Base-by-base conservation (phyloP, 1,140 invertebrate species). In the Trypoxylus dichotomus region DNA sequence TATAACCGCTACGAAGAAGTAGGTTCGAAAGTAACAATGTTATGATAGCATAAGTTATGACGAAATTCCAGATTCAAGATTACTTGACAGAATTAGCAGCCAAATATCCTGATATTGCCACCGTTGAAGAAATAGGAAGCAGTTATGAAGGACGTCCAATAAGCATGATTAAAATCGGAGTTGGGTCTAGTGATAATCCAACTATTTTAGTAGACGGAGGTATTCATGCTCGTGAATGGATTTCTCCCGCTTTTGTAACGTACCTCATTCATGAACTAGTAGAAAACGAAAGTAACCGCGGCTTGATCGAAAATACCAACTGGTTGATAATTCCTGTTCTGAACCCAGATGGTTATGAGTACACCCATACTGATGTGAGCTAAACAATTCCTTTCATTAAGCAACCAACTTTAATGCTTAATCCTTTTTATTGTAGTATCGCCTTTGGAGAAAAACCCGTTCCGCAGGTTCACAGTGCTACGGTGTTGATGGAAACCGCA, bases 271-370 rank as follows among this genome's bases (percentile, higher is more conserved):
- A 91, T 80, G 86, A 91, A 84, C 82, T 91, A 60, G 86, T 91
- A 21, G 84, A 89, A 73, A 89, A 89, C 7, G 83, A 85, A 27
- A 60, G 27, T 3, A 84, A 86, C 43, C 79, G 77, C 29, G 27
- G 85, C 19, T 77, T 90, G 2, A 80, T 90, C 27, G 83, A 88
- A 29, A 84, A 87, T 54, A 87, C 90, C 71, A 90, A 92, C 79
- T 91, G 91, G 91, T 89, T 92, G 82, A 91, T 95, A 75, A 80
- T 94, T 41, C 93, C 93, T 0, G 85, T 92, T 25, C 81, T 90
- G 24, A 94, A 94, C 85, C 92, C 93, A 0, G 93, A 94, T 83
- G 93, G 93, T 11, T 93, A 94, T 81, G 90, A 90, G 79, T 93
- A 90, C 81, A 88, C 91, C 0, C 89, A 90, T 71, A 87, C 87